phyloP scores from a whole-genome alignment of 1,140 invertebrate species.

The Zaprionus kolodkinae region DNA sequence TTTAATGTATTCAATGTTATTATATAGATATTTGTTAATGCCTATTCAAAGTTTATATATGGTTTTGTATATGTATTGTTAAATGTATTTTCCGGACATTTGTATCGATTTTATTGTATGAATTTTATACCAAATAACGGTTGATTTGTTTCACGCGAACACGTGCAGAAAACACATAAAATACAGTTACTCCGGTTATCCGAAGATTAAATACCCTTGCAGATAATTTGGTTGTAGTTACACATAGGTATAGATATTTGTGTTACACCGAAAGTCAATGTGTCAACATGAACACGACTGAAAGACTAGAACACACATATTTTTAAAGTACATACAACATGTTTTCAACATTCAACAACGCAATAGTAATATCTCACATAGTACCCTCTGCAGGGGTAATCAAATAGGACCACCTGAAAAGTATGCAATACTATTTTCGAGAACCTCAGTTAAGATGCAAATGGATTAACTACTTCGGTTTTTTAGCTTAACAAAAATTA shows the following conservation, averaged over 20 bases:
- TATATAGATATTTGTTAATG: conserved; percentile 47
- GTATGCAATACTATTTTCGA: conserved; percentile 72
- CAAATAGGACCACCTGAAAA: conserved; percentile 71
- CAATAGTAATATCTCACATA: neutral
- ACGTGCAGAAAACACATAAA: conserved; percentile 34
- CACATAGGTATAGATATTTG: neutral
- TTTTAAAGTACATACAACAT: neutral
- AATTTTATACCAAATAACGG: conserved; percentile 14
- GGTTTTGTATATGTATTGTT: conserved; percentile 55
- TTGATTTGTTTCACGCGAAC: conserved; percentile 21
- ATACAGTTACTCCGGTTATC: neutral
- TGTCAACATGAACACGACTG: neutral
- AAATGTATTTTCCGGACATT: conserved; percentile 49
- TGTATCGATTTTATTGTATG: conserved; percentile 46
- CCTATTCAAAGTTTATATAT: conserved; percentile 46
- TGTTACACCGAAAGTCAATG: conserved; percentile 4
- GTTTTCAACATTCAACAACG: neutral
- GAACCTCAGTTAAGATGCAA: conserved; percentile 47
- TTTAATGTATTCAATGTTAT: conserved; percentile 49
- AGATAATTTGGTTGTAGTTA: conserved; percentile 5
- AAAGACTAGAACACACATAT: neutral
- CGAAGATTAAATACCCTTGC: conserved; percentile 5
- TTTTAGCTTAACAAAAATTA: conserved; percentile 53
- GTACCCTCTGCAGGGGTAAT: conserved; percentile 24
- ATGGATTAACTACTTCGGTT: conserved; percentile 24